Evolutionary conservation across 1,140 invertebrate genomes (phyloP), one percentile per base, ranked within the genome.

Genomic region (Wiebesia pumilae): DNA sequence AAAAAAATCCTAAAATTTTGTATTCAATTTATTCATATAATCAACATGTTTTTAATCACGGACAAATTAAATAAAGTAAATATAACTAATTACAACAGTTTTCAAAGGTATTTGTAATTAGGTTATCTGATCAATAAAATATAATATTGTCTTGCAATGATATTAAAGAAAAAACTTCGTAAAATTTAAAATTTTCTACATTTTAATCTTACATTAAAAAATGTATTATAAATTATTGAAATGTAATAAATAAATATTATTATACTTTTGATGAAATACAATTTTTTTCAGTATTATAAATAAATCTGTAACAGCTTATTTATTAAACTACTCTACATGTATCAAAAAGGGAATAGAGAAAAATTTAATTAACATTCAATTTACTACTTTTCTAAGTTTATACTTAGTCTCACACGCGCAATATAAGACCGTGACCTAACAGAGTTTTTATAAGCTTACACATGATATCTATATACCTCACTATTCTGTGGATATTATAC

Each of bases 111-210:
- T 30, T 30, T 30, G 1, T 67, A 67, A 30, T 67, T 30, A 67
- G 62, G 62, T 67, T 67, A 67, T 67, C 62, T 67, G n/a, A 67
- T 67, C n/a, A 67, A 67, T 30, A 67, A 30, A 30, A 67, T 67
- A 30, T 67, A 10, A 12, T 58, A 58, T 19, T 58, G 10, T 19
- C 10, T 12, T 58, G 19, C 19, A 19, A 58, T 21, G 19, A 58
- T 16, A 19, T 21, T 58, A 58, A 58, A 21, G 19, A 67, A 67
- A 30, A 67, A n/a, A n/a, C n/a, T 67, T 30, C 24, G 14, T 9
- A 67, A 67, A 67, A 67, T 30, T 67, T 14, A 30, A 67, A 30
- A 67, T 30, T 30, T 67, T 27, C 27, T 30, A 14, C 24, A 30
- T 14, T 67, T 67, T 6, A 58, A 58, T 58, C 2, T 19, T 58